Conservation (phyloP, 2,113 vertebrate genomes). For the Colius striatus region DNA sequence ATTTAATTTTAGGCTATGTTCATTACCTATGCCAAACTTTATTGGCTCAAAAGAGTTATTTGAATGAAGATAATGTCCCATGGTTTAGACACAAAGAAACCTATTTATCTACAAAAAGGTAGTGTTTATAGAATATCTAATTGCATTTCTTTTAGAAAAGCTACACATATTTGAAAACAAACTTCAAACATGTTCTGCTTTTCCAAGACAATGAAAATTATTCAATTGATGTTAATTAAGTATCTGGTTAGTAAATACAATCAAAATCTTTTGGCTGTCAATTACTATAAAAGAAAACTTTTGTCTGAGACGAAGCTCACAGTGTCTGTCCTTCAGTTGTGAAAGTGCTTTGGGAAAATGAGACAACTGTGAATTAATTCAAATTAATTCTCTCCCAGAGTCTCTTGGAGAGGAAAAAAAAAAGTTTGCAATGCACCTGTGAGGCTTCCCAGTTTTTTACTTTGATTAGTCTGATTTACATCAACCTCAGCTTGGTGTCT, state of each 20-base stretch:
- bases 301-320: not conserved
- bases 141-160: not conserved
- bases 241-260: not conserved
- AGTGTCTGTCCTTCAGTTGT: not conserved
- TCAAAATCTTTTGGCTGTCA: not conserved
- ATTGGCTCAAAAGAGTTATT: not conserved
- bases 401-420: not conserved
- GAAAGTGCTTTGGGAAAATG: not conserved
- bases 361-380: not conserved
- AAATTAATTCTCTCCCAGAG: not conserved
- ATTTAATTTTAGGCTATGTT: not conserved
- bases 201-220: not conserved
- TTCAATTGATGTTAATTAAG: not conserved
- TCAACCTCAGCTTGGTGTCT: not conserved
- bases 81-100: not conserved
- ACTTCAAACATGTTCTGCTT: not conserved
- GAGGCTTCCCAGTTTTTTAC: not conserved
- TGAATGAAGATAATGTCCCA: not conserved
- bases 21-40: not conserved
- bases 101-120: not conserved
- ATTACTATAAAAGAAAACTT: not conserved
- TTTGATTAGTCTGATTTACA: not conserved
- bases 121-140: not conserved
- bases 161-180: not conserved
- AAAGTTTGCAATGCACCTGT: not conserved